Evolutionary conservation across 2,113 vertebrate species (phyloP), one percentile per base, ranked within the genome.

Genomic region (Prietella phreatophila): DNA sequence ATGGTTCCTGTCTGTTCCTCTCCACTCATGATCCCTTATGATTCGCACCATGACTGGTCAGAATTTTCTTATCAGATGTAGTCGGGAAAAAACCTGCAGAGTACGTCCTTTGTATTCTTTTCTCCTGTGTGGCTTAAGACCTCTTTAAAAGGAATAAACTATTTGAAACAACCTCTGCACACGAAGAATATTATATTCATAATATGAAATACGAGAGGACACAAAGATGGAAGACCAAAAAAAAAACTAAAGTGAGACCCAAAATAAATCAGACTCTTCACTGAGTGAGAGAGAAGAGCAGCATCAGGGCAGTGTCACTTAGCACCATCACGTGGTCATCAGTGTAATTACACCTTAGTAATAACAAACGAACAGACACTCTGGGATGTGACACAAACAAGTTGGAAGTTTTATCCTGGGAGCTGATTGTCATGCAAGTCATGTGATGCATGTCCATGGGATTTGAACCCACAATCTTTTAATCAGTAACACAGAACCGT

Each of bases 311-410:
- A 65, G 82, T 36, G 60, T 47, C 33, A 25, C 25, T 15, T 83
- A 82, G 80, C 15, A 25, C 82, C 82, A 83, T 83, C 82, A 65
- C 61, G 82, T 83, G 58, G 82, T 27, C 60, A 10, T 27, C 20
- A 6, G 25, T 78, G 42, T 15, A 60, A 61, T 27, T 65, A 63
- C 14, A 83, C 36, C 60, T 65, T 0, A 63, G 14, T 63, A 42
- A 75, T 75, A 75, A 75, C 14, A 33, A 6, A 30, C 13, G 4
- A 13, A n/a, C 9, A 30, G 1, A 67, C 65, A 67, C 65, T 15
- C 15, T 65, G 61, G 61, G 61, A 63, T 8, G 61, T 27, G 25
- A n/a, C 1, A 25, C 2, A 22, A 13, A 22, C 36, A n/a, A n/a
- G n/a, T n/a, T n/a, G n/a, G n/a, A n/a, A n/a, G n/a, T n/a, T n/a